Evolutionary conservation across 2,888 invertebrate species (phyloP), one percentile per base, ranked within the genome.

Genomic region (Euzetes globulus): DNA sequence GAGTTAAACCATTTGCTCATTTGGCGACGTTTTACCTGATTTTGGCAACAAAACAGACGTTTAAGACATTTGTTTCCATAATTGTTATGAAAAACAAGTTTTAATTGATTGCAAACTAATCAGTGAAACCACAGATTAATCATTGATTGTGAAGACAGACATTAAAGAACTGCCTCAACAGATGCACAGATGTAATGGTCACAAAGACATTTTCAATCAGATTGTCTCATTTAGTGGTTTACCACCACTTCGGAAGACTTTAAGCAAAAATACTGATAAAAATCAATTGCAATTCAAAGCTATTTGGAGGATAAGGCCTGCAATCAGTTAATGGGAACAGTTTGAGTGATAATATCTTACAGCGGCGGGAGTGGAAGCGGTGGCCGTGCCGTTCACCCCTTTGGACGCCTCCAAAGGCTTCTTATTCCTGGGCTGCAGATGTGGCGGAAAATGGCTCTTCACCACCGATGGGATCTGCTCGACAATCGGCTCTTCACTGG

Each of bases 1-100:
- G 74, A 74, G 27, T 74, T 74, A 71, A 74, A 74, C 74, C 74
- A 74, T 29, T 74, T 52, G 19, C 58, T 74, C 52, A 74, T 19
- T 60, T 74, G 74, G 0, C 71, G 71, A 0, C 74, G 5, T 29
- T 74, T 74, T 9, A 74, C 45, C 74, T 74, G 71, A 63, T 27
- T 58, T 55, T 27, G 29, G 29, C n/a, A 25, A 22, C 55, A 52
- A n/a, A 6, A 7, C n/a, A 22, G 5, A 60, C 17, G 15, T 33
- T 11, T 33, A 27, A 33, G 29, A n/a, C 29, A 60, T 22, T 55
- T 55, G 55, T 55, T 50, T n/a, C 11, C n/a, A 11, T 19, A 19
- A 58, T 25, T 25, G 22, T 25, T 13, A 50, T 25, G 15, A 22
- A 58, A 25, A 58, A 25, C 19, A 58, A 27, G 1, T 41, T 1